Base-by-base conservation (phyloP, 1,140 invertebrate species). In the Augochlora pura region DNA sequence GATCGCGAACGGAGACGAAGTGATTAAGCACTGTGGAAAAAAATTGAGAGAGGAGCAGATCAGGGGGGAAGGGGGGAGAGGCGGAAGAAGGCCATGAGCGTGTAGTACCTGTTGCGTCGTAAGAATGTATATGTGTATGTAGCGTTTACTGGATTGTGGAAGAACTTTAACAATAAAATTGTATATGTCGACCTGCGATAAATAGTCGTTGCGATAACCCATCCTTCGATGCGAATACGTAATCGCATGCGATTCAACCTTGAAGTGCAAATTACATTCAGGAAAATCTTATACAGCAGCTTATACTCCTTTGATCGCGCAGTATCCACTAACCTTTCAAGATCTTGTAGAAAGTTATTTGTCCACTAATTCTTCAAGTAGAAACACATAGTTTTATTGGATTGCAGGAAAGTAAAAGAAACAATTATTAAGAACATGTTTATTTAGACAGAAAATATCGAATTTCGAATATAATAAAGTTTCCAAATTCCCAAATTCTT, bases 71-170 rank as follows among this genome's bases (percentile, higher is more conserved):
- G 46, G 64, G 38, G 59, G 18, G 32, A 59, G 49, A 66, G 23
- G 42, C 57, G 65, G 72, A 71, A 8, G 78, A 71, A 8, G 81
- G 68, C 64, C 59, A 69, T 25, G 60, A 63, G 60, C 60, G 59
- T 52, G 71, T 85, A 87, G 87, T 88, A 88, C 87, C 87, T 88
- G 87, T 88, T 86, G 85, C 85, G 76, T 86, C 78, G 57, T 54
- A 60, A 77, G 38, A 78, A 69, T 85, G 81, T 79, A 82, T 25
- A 25, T 46, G 64, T 77, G 60, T 75, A 72, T 64, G 81, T 79
- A 76, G 62, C 23, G 80, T 81, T 80, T 82, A 76, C 46, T 46
- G 54, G 46, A 59, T 68, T 49, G 77, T 59, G 67, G 42, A 59
- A 81, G 74, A 57, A 77, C 62, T 70, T 69, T 65, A 68, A 65